Evolutionary conservation across 2,113 vertebrate genomes (phyloP).

Genomic region (Eretmochelys imbricata): DNA sequence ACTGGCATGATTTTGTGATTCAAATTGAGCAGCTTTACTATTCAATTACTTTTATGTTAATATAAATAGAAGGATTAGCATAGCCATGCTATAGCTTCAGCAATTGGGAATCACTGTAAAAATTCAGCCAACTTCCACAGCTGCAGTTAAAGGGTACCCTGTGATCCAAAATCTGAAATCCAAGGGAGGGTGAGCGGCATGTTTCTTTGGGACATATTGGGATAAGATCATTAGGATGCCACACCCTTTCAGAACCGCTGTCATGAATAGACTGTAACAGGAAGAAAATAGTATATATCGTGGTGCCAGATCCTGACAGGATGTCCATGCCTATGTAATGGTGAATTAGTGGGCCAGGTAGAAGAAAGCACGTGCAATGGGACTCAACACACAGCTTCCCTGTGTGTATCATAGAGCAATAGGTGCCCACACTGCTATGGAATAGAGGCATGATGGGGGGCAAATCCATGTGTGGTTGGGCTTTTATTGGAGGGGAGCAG

Average conservation of each 20-base stretch:
- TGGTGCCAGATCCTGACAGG: neutral
- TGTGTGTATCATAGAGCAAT: neutral
- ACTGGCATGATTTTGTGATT: slow-evolving; percentile 61
- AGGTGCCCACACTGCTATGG: neutral
- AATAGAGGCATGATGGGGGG: neutral
- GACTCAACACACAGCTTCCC: neutral
- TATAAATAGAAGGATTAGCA: slow-evolving; percentile 58
- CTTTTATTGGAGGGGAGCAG: neutral
- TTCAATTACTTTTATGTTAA: slow-evolving; percentile 66
- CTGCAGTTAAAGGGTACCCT: slow-evolving; percentile 38
- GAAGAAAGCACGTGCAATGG: neutral
- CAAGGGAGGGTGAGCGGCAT: neutral
- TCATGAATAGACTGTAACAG: slow-evolving; percentile 19
- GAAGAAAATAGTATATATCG: neutral
- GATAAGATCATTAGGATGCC: slow-evolving; percentile 5
- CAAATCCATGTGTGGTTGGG: neutral
- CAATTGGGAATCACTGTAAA: slow-evolving; percentile 14
- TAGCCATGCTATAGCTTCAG: slow-evolving; percentile 26
- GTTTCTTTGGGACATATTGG: slow-evolving; percentile 12
- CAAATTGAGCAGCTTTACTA: slow-evolving; percentile 56
- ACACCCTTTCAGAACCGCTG: neutral
- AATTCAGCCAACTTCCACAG: slow-evolving; percentile 59
- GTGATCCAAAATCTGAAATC: slow-evolving; percentile 18
- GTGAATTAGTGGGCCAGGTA: neutral
- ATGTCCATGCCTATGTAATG: neutral